A percentile compares a stretch with the other conserved stretches of the same genome.
Conservation (phyloP, 2,113 vertebrate genomes). For the Lynx canadensis region DNA sequence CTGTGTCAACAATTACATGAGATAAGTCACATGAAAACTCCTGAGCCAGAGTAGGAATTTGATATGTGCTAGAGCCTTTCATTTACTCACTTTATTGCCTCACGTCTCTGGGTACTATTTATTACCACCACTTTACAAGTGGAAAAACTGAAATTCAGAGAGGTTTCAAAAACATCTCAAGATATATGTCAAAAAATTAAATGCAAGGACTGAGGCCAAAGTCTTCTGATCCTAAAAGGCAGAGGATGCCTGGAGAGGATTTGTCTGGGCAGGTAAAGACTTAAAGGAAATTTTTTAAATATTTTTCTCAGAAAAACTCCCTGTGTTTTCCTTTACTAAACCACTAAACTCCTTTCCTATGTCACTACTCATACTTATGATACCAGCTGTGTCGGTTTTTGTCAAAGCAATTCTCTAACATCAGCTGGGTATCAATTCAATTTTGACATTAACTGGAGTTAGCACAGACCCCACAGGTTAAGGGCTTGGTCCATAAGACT, state of each 20-base stretch:
- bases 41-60: neutral
- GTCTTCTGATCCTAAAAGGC: neutral
- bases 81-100: neutral
- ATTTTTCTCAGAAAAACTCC: neutral
- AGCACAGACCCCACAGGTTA: neutral
- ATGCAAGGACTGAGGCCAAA: neutral
- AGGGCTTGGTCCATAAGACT: neutral
- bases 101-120: neutral
- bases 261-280: neutral
- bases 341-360: neutral
- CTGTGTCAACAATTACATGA: neutral
- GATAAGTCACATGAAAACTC: neutral
- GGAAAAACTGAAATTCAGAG: neutral
- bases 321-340: neutral
- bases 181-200: neutral
- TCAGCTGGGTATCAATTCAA: neutral
- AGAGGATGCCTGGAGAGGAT: neutral
- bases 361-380: neutral
- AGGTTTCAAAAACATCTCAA: slow-evolving; percentile 9
- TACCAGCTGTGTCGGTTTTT: neutral
- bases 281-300: neutral
- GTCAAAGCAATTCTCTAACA: neutral
- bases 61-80: neutral
- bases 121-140: neutral
- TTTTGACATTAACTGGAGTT: neutral